Conservation (phyloP, 2,888 invertebrate species). For the Leucophenga maculata region DNA sequence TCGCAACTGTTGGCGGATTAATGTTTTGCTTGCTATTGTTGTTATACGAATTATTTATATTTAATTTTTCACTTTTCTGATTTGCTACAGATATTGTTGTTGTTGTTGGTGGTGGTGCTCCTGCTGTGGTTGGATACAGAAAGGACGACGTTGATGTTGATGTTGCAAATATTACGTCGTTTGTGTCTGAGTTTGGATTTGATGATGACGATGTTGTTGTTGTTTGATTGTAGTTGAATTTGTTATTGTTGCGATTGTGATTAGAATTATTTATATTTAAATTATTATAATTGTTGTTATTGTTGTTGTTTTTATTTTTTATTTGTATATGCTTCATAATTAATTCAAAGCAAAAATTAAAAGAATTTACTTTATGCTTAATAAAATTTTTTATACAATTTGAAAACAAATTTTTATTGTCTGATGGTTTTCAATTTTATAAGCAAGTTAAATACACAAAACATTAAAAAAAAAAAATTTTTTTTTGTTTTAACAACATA, state of each 20-base stretch:
- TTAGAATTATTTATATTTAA: slow-evolving; percentile 42
- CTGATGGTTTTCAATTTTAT: not conserved
- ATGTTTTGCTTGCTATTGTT: slow-evolving; percentile 41
- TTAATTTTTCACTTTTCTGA: too few species aligned
- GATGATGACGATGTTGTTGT: slow-evolving; percentile 35
- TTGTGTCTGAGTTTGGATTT: slow-evolving; percentile 38
- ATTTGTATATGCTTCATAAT: slow-evolving; percentile 67
- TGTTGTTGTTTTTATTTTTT: slow-evolving; percentile 45
- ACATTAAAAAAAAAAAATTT: not conserved
- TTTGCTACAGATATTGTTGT: slow-evolving; percentile 21
- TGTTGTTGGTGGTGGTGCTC: slow-evolving; percentile 33
- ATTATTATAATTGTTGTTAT: slow-evolving; percentile 36
- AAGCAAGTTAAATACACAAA: not conserved
- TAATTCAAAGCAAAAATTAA: slow-evolving; percentile 39
- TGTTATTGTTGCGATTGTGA: slow-evolving; percentile 43
- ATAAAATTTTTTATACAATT: not conserved
- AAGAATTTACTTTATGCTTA: slow-evolving; percentile 18
- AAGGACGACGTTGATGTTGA: slow-evolving; percentile 16
- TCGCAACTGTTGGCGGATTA: not conserved
- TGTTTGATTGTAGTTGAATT: slow-evolving; percentile 48
- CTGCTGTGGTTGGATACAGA: slow-evolving; percentile 22
- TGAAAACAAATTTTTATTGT: not conserved
- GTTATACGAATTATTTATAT: too few species aligned
- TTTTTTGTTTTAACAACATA: slow-evolving; percentile 13
- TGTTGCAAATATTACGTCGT: slow-evolving; percentile 41